Conservation (phyloP, 2,113 vertebrate species). For the Chaetodon auriga region DNA sequence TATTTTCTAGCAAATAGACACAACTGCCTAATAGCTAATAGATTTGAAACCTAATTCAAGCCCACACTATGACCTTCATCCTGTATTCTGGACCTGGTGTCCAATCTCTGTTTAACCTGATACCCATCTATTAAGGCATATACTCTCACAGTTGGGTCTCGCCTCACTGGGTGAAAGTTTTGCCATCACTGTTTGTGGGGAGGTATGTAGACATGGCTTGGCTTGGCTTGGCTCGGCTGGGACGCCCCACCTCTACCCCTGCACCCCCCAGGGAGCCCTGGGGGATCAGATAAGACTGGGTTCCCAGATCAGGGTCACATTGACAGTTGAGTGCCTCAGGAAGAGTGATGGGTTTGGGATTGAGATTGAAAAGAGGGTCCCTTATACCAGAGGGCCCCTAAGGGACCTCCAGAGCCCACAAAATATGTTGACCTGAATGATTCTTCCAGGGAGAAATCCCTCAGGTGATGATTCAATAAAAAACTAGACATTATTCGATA, state of each 20-base stretch:
- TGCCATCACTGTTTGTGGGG: conserved; percentile 36
- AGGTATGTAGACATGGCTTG: conserved; percentile 61
- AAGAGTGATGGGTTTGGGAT: conserved; percentile 85
- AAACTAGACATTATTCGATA: not conserved
- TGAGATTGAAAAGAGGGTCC: conserved; percentile 66
- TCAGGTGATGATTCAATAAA: conserved; percentile 29
- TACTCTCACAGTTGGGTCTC: conserved; percentile 28
- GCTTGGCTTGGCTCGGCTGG: conserved; percentile 78
- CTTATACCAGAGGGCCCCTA: conserved; percentile 45
- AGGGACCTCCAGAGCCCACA: conserved; percentile 47
- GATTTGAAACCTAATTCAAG: not conserved
- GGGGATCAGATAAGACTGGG: conserved; percentile 82
- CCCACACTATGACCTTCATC: not conserved
- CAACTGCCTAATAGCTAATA: not conserved
- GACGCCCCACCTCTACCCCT: conserved; percentile 54
- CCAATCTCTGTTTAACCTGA: not conserved
- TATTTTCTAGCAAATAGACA: not conserved
- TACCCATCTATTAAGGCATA: not conserved
- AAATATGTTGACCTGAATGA: conserved; percentile 60
- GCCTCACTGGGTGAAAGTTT: conserved; percentile 44
- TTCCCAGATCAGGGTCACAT: conserved; percentile 83
- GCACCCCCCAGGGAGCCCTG: conserved; percentile 76
- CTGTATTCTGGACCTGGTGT: not conserved
- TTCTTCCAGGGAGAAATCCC: conserved; percentile 43
- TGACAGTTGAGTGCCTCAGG: conserved; percentile 80